These are phyloP conservation scores for Sturmia bella DNA, from an alignment of 2,888 invertebrate species.

Conservation along the genomic window DNA sequence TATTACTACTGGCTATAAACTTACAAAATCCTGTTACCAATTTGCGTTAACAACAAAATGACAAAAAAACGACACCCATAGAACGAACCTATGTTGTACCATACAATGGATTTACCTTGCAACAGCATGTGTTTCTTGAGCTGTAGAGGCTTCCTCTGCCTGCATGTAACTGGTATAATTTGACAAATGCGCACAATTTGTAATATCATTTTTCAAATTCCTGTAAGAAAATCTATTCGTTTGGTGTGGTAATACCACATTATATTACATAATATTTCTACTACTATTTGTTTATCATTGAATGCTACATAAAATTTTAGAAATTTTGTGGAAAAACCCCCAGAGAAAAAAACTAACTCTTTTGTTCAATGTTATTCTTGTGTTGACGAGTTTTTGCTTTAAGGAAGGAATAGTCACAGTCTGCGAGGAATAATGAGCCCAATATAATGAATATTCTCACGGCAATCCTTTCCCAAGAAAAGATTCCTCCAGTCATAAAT, in stretches of 20 bases:
- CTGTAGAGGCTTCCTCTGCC: not conserved
- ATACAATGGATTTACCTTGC: constrained; percentile 12
- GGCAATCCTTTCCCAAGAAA: too few species aligned
- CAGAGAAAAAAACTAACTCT: constrained; percentile 13
- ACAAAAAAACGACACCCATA: not conserved
- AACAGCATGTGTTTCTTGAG: constrained; percentile 44
- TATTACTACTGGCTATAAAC: constrained; percentile 49
- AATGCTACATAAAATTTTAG: constrained; percentile 43
- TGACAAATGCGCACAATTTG: constrained; percentile 81
- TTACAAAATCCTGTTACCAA: constrained; percentile 54
- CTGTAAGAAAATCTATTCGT: constrained; percentile 66
- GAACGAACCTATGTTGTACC: not conserved
- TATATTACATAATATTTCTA: constrained; percentile 66
- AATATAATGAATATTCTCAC: too few species aligned
- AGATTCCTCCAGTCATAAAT: too few species aligned
- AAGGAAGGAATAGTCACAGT: not conserved
- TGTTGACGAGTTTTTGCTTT: constrained; percentile 1
- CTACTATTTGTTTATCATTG: constrained; percentile 54
- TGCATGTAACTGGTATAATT: constrained; percentile 69
- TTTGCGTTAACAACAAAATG: not conserved
- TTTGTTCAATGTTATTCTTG: not conserved
- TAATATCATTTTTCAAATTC: constrained; percentile 81
- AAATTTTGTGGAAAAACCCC: constrained; percentile 10
- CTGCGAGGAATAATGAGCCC: too few species aligned
- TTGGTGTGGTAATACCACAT: constrained; percentile 64